Evolutionary conservation across 2,797 vertebrate species (phyloP).

Genomic region (Menidia menidia): DNA sequence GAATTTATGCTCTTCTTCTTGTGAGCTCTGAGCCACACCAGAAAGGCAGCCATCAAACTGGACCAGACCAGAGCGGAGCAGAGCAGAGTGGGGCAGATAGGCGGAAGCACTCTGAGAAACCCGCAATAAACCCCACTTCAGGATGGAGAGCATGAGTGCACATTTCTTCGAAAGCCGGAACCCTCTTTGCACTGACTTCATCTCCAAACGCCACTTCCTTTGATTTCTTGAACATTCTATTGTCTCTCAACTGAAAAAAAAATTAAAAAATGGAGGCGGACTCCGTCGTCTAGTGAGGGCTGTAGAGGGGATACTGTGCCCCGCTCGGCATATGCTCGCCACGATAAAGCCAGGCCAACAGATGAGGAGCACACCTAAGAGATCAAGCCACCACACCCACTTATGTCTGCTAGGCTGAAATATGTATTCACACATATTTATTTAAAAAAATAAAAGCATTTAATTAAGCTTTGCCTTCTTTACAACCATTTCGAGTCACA

Average conservation of each 20-base stretch:
- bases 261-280: neutral
- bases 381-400: slow-evolving; percentile 20
- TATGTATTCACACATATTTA: no score
- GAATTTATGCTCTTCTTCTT: neutral
- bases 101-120: slow-evolving; percentile 10
- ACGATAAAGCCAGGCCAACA: slow-evolving; percentile 11
- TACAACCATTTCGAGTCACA: no score
- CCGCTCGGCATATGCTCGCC: slow-evolving; percentile 22
- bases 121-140: neutral
- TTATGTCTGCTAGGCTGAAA: neutral
- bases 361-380: slow-evolving; percentile 5
- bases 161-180: neutral
- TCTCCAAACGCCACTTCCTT: neutral
- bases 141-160: neutral
- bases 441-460: no score
- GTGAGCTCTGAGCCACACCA: neutral
- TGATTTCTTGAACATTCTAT: neutral
- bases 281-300: neutral
- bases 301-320: neutral
- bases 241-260: no score
- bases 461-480: no score
- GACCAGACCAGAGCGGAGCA: slow-evolving; percentile 10
- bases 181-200: neutral
- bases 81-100: neutral
- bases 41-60: neutral